Evolutionary conservation across 2,888 invertebrate genomes (phyloP).

Genomic region (Myopa tessellatipennis): DNA sequence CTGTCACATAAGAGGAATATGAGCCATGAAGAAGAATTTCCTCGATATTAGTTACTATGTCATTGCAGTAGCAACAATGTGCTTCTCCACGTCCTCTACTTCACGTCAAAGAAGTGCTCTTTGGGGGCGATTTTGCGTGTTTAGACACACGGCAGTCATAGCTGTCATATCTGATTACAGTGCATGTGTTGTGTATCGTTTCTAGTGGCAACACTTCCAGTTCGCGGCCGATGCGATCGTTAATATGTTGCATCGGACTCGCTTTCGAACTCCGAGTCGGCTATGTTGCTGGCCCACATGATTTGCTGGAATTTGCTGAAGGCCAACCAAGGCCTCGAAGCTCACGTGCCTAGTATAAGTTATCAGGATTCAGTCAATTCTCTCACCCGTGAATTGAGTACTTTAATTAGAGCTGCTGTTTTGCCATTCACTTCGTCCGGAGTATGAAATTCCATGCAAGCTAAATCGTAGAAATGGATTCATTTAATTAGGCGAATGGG

Average conservation of each 20-base stretch:
- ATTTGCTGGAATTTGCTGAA: neutral
- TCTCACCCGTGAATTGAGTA: constrained; percentile 24
- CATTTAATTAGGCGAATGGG: constrained; percentile 35
- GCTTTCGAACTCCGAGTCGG: neutral
- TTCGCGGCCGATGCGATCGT: constrained; percentile 34
- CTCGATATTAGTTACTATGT: neutral
- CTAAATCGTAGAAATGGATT: constrained; percentile 36
- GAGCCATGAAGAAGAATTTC: neutral
- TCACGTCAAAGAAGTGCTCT: neutral
- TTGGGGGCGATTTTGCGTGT: constrained; percentile 30
- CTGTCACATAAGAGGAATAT: neutral
- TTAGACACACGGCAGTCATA: constrained; percentile 11
- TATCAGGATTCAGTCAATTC: constrained; percentile 30
- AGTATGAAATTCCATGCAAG: constrained; percentile 2
- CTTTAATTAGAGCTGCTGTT: constrained; percentile 32
- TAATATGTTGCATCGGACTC: constrained; percentile 12
- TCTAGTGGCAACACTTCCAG: neutral
- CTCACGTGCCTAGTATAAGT: neutral
- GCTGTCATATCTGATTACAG: constrained; percentile 39
- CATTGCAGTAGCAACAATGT: neutral
- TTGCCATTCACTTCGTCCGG: neutral
- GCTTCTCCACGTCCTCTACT: neutral
- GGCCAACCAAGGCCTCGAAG: constrained; percentile 4
- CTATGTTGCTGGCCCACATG: neutral
- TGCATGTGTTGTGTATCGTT: constrained; percentile 21